Base-by-base conservation (phyloP, 2,113 vertebrate species). In the Mustelus asterias region DNA sequence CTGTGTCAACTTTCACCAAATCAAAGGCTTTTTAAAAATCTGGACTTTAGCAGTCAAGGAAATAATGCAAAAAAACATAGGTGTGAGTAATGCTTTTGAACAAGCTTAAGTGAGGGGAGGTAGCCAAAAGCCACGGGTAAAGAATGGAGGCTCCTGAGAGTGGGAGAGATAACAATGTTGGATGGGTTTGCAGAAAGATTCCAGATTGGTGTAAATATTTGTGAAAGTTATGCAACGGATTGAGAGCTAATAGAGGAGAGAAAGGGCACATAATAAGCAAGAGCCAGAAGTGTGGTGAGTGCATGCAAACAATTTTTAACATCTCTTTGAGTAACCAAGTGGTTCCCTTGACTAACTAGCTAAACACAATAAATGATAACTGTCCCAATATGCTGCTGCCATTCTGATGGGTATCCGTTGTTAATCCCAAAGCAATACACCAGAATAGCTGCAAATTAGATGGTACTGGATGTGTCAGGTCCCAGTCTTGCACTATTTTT, bases 1-100 rank as follows among this genome's bases (percentile, higher is more conserved):
- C 97, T 97, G 97, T 97, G 97, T 98, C 97, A 98, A 97, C 96
- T 96, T 96, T 96, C 96, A 93, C 89, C 6, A 93, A 65, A 93
- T 93, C 89, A 93, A 93, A 93, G 89, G 33, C 16, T 96, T 80
- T 96, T 96, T 95, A 72, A 96, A 96, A 96, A 96, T 96, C 24
- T 94, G 96, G 58, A 16, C 80, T 96, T 96, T 96, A 86, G 96
- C 96, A 76, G 96, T 96, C 96, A 95, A 80, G 90, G 18, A 48
- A 95, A 85, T 63, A 96, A 96, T 60, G 93, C 78, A 83, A 96
- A 29, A 89, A 60, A 92, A 94, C 86, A 93, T 85, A 96, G 96
- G 96, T 96, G 93, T 96, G 96, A 18, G 67, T 96, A 26, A 76
- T 96, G 80, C 1, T 89, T 78, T 95, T 83, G 93, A 92, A 96